Evolutionary conservation across 2,888 invertebrate species (phyloP), one percentile per base, ranked within the genome.

Genomic region (Candidula unifasciata): DNA sequence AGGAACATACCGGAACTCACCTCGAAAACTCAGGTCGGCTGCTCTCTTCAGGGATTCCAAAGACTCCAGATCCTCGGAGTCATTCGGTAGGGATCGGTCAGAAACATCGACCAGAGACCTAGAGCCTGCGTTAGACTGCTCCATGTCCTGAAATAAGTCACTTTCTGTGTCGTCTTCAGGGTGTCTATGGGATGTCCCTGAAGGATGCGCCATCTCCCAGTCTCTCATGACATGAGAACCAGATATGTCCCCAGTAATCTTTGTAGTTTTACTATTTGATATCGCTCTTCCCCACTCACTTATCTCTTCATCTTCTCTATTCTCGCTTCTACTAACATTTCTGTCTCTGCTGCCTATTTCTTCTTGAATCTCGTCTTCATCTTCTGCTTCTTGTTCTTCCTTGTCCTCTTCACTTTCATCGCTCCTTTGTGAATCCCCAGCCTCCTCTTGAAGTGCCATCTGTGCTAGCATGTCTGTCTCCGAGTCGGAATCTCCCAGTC

Each of bases 1-100:
- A 3, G 64, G 66, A 13, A 78, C n/a, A n/a, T 66, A 78, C n/a
- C 37, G 21, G 37, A 78, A 78, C 37, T 35, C 37, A 10, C 78
- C 64, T 5, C 35, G 33, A 8, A 78, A 60, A 27, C 44, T 78
- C 37, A 64, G 0, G 10, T 78, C 78, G 0, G 64, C 64, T 13
- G 66, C 21, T 66, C 18, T 64, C 18, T 37, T 21, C 2, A 78
- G n/a, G 5, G 64, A 78, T 2, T 78, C 64, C 33, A 78, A n/a
- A 0, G 78, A 78, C n/a, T 78, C 64, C 2, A 78, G 64, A 10
- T 33, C 5, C 18, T 52, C 30, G 3, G 54, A 52, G 5, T 57
- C 76, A 0, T 1, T 13, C 1, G n/a, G 16, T 21, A 10, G 35
- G 13, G 8, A 10, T 3, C 2, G 54, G 0, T 74, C 74, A 52